A percentile compares a stretch with the other conserved stretches of the same genome.
phyloP scores from a whole-genome alignment of 1,140 invertebrate genomes.

The Trichomalopsis sarcophagae region DNA sequence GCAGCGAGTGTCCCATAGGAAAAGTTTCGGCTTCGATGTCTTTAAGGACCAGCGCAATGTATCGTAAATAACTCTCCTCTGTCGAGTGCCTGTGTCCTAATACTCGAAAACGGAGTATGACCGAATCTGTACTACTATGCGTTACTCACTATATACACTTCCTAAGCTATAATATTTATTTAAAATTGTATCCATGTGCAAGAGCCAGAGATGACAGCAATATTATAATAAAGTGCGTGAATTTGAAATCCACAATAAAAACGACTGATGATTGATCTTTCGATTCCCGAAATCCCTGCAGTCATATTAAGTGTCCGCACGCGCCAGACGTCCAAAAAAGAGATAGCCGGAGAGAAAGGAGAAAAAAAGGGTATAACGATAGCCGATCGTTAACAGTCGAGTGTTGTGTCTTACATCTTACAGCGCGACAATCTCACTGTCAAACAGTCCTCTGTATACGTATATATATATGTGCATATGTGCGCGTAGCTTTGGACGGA shows the following conservation, averaged over 20 bases:
- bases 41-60: no score
- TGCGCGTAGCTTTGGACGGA: background rate
- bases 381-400: background rate
- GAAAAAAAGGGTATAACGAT: background rate
- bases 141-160: no score
- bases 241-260: background rate
- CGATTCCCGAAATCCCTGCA: background rate
- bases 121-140: no score
- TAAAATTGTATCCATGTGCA: background rate
- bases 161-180: background rate
- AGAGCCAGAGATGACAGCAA: background rate
- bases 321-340: constrained; percentile 8
- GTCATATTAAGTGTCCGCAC: background rate
- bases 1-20: no score
- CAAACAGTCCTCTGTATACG: constrained; percentile 1
- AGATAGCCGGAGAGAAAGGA: background rate
- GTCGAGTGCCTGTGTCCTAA: no score
- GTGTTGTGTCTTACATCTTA: background rate
- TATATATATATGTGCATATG: background rate
- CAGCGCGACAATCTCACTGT: background rate
- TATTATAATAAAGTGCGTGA: background rate
- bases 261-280: background rate
- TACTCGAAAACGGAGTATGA: no score
- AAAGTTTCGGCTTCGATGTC: no score
- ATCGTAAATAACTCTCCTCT: no score